phyloP scores from a whole-genome alignment of 2,113 vertebrate species.

The Salminus brasiliensis region DNA sequence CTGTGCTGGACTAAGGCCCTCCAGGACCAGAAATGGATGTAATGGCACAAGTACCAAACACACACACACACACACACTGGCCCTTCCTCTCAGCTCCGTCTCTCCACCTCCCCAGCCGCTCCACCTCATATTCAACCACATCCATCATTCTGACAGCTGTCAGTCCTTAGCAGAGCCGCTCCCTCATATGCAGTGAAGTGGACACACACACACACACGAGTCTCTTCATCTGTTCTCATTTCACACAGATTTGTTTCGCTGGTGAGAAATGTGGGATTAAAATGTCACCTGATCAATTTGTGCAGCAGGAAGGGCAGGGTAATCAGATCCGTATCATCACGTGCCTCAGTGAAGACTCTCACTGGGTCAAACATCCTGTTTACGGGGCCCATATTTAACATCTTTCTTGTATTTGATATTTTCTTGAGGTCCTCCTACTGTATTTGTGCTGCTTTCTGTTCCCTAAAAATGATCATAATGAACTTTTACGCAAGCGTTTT shows the following conservation, averaged over 20 bases:
- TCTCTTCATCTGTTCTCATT: slow-evolving; percentile 2
- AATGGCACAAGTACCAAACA: not conserved
- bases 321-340: too few species aligned
- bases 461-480: too few species aligned
- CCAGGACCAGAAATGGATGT: not conserved
- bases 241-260: not conserved
- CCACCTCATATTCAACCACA: slow-evolving; percentile 31
- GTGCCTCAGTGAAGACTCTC: not conserved
- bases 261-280: not conserved
- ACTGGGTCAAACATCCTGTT: too few species aligned
- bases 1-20: not conserved
- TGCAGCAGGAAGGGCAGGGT: too few species aligned
- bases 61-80: slow-evolving; percentile 16
- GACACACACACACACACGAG: not conserved
- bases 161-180: slow-evolving; percentile 7
- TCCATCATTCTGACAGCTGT: slow-evolving; percentile 47
- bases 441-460: too few species aligned
- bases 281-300: not conserved
- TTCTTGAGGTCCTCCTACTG: too few species aligned
- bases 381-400: too few species aligned
- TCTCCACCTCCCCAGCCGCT: not conserved
- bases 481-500: too few species aligned
- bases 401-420: too few species aligned
- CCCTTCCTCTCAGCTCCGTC: not conserved
- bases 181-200: not conserved